phyloP scores from a whole-genome alignment of 1,140 invertebrate genomes.

The Cheumatopsyche charites region DNA sequence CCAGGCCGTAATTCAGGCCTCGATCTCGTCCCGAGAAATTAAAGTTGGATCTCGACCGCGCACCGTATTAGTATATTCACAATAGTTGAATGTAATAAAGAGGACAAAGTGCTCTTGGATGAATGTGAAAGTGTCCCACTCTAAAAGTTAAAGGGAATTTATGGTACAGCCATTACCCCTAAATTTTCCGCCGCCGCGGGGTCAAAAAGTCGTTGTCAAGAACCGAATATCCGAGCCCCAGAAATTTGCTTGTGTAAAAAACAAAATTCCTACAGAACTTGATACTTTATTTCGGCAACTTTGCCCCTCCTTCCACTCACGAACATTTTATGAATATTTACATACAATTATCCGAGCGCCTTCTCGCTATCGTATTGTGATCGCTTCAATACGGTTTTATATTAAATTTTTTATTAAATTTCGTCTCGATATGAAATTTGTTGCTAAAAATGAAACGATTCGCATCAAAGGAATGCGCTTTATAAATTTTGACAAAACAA shows the following conservation, averaged over 20 bases:
- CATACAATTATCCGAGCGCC: too few species aligned
- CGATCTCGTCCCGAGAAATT: background rate
- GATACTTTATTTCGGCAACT: background rate
- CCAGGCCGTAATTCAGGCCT: too few species aligned
- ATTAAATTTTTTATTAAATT: too few species aligned
- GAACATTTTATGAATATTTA: too few species aligned
- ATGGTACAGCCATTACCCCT: constrained; percentile 33
- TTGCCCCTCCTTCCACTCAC: too few species aligned
- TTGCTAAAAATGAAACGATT: too few species aligned
- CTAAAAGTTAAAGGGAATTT: constrained; percentile 34
- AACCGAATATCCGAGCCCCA: constrained; percentile 8
- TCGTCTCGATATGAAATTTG: too few species aligned
- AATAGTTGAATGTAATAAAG: constrained; percentile 33
- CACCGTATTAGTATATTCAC: constrained; percentile 26
- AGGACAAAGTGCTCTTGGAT: constrained; percentile 32
- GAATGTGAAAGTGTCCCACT: constrained; percentile 33
- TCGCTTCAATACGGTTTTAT: too few species aligned
- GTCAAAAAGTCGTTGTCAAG: constrained; percentile 27
- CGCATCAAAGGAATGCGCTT: too few species aligned
- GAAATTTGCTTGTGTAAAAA: constrained; percentile 21
- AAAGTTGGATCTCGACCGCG: constrained; percentile 6
- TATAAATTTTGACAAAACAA: background rate
- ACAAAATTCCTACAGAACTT: constrained; percentile 1
- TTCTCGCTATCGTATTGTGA: too few species aligned
- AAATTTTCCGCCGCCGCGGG: constrained; percentile 14